A percentile compares a stretch with the other conserved stretches of the same genome.
Evolutionary conservation across 2,797 vertebrate species (phyloP).

Genomic region (Dromococcyx pavoninus): DNA sequence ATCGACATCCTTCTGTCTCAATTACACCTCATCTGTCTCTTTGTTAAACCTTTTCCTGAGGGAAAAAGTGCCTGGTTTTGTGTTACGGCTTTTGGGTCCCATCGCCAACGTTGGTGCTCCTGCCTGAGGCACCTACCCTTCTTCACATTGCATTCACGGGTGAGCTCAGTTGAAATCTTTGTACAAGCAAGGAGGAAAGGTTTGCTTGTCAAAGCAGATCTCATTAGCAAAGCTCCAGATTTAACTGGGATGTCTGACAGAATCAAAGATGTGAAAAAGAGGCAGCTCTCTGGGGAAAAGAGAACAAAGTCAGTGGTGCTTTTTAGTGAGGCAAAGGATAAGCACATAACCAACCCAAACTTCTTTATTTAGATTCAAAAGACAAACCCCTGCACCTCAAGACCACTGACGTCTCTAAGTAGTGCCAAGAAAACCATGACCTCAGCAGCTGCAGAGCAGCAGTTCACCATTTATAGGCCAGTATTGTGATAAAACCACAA

Average conservation of each 20-base stretch:
- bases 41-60: constrained; percentile 41
- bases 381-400: background rate
- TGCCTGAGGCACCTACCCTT: background rate
- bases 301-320: background rate
- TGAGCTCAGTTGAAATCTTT: background rate
- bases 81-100: background rate
- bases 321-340: background rate
- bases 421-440: background rate
- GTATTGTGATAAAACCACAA: background rate
- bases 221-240: background rate
- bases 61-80: background rate
- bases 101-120: background rate
- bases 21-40: constrained; percentile 44
- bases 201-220: background rate
- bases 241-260: background rate
- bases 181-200: background rate
- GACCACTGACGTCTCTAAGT: background rate
- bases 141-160: background rate
- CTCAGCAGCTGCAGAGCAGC: background rate
- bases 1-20: constrained; percentile 71
- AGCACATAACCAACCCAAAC: background rate
- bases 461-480: background rate
- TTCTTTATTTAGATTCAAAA: background rate
- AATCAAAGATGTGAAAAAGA: background rate
- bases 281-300: background rate